phyloP scores from a whole-genome alignment of 2,797 vertebrate species.

The Clamator glandarius region DNA sequence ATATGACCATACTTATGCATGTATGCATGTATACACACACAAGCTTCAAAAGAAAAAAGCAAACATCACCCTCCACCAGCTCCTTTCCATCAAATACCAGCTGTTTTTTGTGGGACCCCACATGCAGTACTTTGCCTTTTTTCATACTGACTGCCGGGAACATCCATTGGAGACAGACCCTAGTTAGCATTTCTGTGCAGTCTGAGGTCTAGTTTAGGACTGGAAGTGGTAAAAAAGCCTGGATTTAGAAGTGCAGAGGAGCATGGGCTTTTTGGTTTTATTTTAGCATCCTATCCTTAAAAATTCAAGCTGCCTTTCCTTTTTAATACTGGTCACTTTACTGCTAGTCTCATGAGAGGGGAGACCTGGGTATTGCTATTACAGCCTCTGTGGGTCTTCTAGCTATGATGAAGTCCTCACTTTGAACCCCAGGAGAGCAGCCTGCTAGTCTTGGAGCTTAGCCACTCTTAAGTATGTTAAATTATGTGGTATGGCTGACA shows the following conservation, averaged over 20 bases:
- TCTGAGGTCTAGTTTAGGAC: not conserved
- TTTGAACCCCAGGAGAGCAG: not conserved
- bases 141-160: not conserved
- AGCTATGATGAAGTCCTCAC: not conserved
- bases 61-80: not conserved
- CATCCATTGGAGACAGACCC: not conserved
- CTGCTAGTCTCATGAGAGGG: not conserved
- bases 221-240: not conserved
- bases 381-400: not conserved
- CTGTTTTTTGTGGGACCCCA: not conserved
- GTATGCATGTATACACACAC: not conserved
- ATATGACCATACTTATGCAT: not conserved
- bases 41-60: not conserved
- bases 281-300: not conserved
- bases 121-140: not conserved
- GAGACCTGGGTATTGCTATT: not conserved
- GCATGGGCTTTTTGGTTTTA: not conserved
- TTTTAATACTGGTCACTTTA: not conserved
- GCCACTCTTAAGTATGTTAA: fast-evolving
- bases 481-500: not conserved
- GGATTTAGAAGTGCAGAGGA: not conserved
- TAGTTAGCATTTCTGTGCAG: not conserved
- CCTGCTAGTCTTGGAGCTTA: not conserved
- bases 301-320: not conserved
- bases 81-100: not conserved